Conservation (phyloP, 2,888 invertebrate species). For the Biston betularia region DNA sequence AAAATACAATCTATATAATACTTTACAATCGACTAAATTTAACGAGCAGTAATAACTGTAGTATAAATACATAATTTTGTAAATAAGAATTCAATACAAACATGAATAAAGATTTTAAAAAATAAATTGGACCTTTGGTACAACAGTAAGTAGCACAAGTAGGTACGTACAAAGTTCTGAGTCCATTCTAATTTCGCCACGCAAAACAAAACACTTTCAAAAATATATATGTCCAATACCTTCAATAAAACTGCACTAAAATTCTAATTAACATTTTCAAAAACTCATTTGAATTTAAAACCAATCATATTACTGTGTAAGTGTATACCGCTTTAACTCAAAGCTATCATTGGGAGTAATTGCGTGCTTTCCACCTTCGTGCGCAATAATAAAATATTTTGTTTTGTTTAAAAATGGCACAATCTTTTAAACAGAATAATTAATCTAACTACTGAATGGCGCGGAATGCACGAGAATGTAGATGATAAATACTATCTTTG, state of each 20-base stretch:
- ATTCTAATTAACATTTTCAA: too few relatives aligned
- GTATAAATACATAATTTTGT: constrained; percentile 4
- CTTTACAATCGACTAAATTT: constrained; percentile 1
- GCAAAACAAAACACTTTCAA: background rate
- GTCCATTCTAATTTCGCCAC: background rate
- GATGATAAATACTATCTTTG: too few relatives aligned
- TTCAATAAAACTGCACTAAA: background rate
- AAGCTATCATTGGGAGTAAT: too few relatives aligned
- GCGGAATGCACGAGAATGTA: too few relatives aligned
- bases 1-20: constrained; percentile 6
- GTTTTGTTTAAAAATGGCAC: too few relatives aligned
- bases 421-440: too few relatives aligned
- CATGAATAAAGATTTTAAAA: background rate
- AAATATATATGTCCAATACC: background rate
- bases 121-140: constrained; percentile 10
- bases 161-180: background rate
- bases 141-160: background rate
- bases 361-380: too few relatives aligned
- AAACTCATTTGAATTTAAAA: too few relatives aligned
- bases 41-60: constrained; percentile 2
- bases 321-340: too few relatives aligned
- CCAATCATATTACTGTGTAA: too few relatives aligned
- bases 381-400: too few relatives aligned
- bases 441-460: too few relatives aligned
- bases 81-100: background rate